Conservation (phyloP, 2,888 invertebrate species). For the Cheilosia impressa region DNA sequence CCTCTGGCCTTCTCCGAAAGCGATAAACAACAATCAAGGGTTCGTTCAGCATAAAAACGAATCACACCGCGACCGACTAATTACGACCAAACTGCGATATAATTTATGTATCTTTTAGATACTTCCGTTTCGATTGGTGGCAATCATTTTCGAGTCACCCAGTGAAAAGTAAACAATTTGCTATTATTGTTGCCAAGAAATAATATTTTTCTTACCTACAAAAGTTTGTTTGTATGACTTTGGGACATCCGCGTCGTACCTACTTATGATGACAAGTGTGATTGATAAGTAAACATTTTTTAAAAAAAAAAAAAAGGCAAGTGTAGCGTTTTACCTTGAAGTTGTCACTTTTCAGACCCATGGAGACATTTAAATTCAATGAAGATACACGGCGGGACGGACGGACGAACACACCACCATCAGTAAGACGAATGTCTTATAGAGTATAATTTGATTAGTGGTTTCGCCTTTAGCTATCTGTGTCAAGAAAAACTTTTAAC, state of each 20-base stretch:
- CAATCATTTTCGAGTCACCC: neutral
- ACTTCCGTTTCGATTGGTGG: slow-evolving; percentile 39
- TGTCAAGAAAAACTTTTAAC: slow-evolving; percentile 68
- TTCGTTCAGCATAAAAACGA: neutral
- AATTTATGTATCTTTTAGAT: slow-evolving; percentile 46
- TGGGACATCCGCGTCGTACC: slow-evolving; percentile 34
- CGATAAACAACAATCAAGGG: slow-evolving; percentile 44
- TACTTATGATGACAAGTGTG: too few relatives aligned
- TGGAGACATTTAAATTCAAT: slow-evolving; percentile 51
- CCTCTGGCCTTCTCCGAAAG: slow-evolving; percentile 7
- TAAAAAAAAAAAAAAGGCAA: neutral
- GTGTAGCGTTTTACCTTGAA: slow-evolving; percentile 40
- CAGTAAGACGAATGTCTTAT: slow-evolving; percentile 7
- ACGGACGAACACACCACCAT: neutral
- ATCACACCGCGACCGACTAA: slow-evolving; percentile 18
- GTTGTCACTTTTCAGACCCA: slow-evolving; percentile 22
- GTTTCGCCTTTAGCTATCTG: slow-evolving; percentile 46
- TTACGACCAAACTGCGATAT: slow-evolving; percentile 27
- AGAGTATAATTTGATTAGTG: slow-evolving; percentile 68
- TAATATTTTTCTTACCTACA: too few relatives aligned
- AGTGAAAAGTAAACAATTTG: too few relatives aligned
- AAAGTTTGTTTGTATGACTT: slow-evolving; percentile 27
- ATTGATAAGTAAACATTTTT: slow-evolving; percentile 20
- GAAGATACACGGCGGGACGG: slow-evolving; percentile 2
- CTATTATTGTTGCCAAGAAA: too few relatives aligned